A percentile compares a stretch with the other conserved stretches of the same genome.
Evolutionary conservation across 2,888 invertebrate genomes (phyloP).

Genomic region (Lycophotia porphyrea): DNA sequence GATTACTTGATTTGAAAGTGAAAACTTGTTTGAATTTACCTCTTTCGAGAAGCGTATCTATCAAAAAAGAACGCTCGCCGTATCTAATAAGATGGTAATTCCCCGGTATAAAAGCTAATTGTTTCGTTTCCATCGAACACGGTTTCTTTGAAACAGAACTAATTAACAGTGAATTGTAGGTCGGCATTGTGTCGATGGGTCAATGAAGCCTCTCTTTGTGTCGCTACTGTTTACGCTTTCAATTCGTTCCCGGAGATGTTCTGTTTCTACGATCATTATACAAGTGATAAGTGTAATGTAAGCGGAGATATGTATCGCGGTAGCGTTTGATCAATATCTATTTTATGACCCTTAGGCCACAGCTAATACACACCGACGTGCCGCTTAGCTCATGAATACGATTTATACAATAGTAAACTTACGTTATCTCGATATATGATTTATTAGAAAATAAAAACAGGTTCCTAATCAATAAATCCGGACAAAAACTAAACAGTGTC

Average conservation of each 20-base stretch:
- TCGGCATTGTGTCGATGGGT: slow-evolving; percentile 82
- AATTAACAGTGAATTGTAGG: slow-evolving; percentile 86
- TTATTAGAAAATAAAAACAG: slow-evolving; percentile 21
- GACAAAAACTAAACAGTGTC: not conserved
- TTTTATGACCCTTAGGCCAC: slow-evolving; percentile 57
- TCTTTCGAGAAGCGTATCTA: slow-evolving; percentile 18
- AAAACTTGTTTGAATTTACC: slow-evolving; percentile 58
- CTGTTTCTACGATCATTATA: slow-evolving; percentile 78
- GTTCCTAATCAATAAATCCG: slow-evolving; percentile 16
- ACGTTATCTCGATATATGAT: slow-evolving; percentile 25
- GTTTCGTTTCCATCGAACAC: slow-evolving; percentile 78
- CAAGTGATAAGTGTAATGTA: slow-evolving; percentile 79
- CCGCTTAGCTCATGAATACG: slow-evolving; percentile 31
- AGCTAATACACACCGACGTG: slow-evolving; percentile 46
- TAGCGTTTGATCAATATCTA: slow-evolving; percentile 70
- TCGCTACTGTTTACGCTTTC: slow-evolving; percentile 84
- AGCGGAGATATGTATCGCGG: slow-evolving; percentile 67
- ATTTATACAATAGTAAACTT: slow-evolving; percentile 34
- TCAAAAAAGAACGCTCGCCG: slow-evolving; percentile 52
- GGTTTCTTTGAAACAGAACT: slow-evolving; percentile 81
- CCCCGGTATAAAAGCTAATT: slow-evolving; percentile 72
- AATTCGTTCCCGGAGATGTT: slow-evolving; percentile 78
- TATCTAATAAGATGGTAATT: slow-evolving; percentile 69
- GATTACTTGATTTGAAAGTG: slow-evolving; percentile 46
- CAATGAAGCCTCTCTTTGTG: slow-evolving; percentile 86